Evolutionary conservation across 1,140 invertebrate genomes (phyloP).

Genomic region (Microplitis mediator): DNA sequence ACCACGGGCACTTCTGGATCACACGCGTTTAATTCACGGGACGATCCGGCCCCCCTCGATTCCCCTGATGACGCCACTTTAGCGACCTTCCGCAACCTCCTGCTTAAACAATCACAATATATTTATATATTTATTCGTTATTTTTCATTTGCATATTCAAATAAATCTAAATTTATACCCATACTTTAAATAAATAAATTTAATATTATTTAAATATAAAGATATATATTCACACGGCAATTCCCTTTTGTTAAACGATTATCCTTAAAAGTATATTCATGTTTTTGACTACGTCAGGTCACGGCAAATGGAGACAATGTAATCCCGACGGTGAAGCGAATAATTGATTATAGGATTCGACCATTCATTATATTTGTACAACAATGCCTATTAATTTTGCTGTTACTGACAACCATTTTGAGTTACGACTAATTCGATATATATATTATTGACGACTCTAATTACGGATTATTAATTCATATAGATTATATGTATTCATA

Average conservation of each 20-base stretch:
- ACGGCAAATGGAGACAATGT: conserved; percentile 14
- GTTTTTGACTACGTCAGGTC: not conserved
- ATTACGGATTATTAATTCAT: no score
- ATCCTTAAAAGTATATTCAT: not conserved
- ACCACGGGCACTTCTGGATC: conserved; percentile 41
- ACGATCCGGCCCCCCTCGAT: conserved; percentile 22
- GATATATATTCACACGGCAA: not conserved
- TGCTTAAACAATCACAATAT: conserved; percentile 16
- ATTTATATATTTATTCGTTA: no score
- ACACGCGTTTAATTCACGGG: conserved; percentile 29
- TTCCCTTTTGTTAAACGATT: not conserved
- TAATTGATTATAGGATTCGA: conserved; percentile 23
- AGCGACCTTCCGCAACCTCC: conserved; percentile 31
- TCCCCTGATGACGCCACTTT: conserved; percentile 22
- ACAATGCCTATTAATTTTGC: conserved; percentile 1
- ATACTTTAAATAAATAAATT: no score
- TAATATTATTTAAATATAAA: no score
- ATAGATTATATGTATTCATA: no score
- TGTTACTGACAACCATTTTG: not conserved
- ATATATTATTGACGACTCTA: no score
- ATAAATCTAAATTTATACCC: no score
- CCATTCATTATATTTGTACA: conserved; percentile 5
- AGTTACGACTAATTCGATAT: not conserved
- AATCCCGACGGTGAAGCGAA: conserved; percentile 3
- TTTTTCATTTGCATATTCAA: not conserved